phyloP scores from a whole-genome alignment of 1,140 invertebrate species.

The Goniozus legneri region DNA sequence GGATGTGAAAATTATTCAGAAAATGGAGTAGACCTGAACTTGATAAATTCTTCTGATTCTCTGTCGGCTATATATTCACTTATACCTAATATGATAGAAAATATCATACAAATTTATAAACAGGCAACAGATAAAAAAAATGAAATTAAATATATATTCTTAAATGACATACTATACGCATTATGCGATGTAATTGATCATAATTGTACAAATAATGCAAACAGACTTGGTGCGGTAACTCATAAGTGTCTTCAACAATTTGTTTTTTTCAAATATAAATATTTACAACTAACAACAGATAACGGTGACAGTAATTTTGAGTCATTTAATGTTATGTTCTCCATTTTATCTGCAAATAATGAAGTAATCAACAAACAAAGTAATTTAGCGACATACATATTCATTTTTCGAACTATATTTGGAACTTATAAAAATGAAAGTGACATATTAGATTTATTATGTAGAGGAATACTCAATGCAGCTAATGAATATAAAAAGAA shows the following conservation, averaged over 20 bases:
- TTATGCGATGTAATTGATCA: slow-evolving; percentile 21
- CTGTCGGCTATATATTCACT: slow-evolving; percentile 1
- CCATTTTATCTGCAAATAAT: slow-evolving; percentile 17
- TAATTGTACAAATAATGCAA: slow-evolving; percentile 15
- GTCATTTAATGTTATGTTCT: slow-evolving; percentile 18
- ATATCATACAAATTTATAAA: slow-evolving; percentile 25
- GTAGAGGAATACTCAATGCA: slow-evolving; percentile 32
- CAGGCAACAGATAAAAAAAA: slow-evolving; percentile 19
- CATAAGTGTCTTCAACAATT: slow-evolving; percentile 34
- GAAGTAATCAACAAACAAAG: slow-evolving; percentile 10
- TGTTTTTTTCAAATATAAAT: slow-evolving; percentile 21
- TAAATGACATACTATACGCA: slow-evolving; percentile 30
- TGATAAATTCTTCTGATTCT: neutral
- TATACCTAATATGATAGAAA: slow-evolving; percentile 17
- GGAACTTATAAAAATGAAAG: slow-evolving; percentile 21
- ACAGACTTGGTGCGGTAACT: slow-evolving; percentile 20
- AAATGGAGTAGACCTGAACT: slow-evolving; percentile 1
- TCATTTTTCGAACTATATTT: slow-evolving; percentile 19
- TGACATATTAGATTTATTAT: slow-evolving; percentile 28
- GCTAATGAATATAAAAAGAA: slow-evolving; percentile 22
- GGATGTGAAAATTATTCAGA: neutral
- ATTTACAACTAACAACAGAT: slow-evolving; percentile 5
- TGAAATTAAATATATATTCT: slow-evolving; percentile 20
- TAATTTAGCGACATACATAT: slow-evolving; percentile 18
- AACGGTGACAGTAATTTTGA: slow-evolving; percentile 9